Conservation (phyloP, 2,888 invertebrate genomes). For the Dolichomitus sp. region DNA sequence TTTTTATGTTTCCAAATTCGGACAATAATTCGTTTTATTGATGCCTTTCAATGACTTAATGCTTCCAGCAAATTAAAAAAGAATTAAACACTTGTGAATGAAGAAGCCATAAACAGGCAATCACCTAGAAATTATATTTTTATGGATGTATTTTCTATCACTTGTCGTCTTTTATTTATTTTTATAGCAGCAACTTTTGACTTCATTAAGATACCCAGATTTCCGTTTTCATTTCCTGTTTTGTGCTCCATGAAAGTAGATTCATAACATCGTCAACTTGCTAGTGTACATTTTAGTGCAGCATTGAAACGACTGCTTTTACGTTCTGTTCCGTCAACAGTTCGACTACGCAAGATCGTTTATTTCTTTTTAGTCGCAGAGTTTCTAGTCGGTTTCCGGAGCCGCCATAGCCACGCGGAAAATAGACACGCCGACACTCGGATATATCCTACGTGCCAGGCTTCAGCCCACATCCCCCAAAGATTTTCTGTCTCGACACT, state of each 20-base stretch:
- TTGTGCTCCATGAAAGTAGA: not conserved
- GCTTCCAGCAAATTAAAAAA: not conserved
- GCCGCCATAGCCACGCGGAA: conserved; percentile 38
- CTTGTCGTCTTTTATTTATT: not conserved
- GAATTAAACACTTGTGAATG: not conserved
- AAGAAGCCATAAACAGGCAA: not conserved
- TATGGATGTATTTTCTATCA: not conserved
- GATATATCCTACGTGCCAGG: conserved; percentile 40
- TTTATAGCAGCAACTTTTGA: not conserved
- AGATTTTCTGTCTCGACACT: conserved; percentile 46
- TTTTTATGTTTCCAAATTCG: not conserved
- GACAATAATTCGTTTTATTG: not conserved
- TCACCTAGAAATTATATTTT: not conserved
- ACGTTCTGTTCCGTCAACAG: conserved; percentile 14
- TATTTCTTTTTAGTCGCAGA: conserved; percentile 41
- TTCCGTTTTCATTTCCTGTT: not conserved
- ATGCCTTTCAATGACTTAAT: too few relatives aligned
- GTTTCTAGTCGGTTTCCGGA: conserved; percentile 21
- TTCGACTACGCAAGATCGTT: conserved; percentile 34
- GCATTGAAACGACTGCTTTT: conserved; percentile 11
- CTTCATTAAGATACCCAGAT: not conserved
- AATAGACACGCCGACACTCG: conserved; percentile 40
- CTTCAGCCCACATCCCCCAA: not conserved
- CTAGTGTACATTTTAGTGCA: not conserved
- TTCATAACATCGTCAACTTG: not conserved